Evolutionary conservation across 2,113 vertebrate genomes (phyloP).

Genomic region (Notothenia coriiceps): DNA sequence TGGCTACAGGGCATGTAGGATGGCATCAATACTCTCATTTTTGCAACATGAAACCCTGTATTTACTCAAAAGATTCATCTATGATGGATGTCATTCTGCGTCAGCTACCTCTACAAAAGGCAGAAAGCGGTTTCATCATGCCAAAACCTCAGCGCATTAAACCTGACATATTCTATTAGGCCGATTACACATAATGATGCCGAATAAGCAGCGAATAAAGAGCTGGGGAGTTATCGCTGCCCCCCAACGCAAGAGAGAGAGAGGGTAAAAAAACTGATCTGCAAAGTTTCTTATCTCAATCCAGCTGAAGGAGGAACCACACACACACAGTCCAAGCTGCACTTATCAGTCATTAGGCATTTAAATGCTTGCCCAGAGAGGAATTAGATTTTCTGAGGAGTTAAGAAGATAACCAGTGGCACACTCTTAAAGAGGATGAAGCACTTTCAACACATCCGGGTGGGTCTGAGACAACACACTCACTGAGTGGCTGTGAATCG

Average conservation of each 20-base stretch:
- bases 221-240: slow-evolving; percentile 51
- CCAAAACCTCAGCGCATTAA: slow-evolving; percentile 43
- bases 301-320: slow-evolving; percentile 73
- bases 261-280: slow-evolving; percentile 4
- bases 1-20: slow-evolving; percentile 60
- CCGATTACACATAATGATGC: slow-evolving; percentile 65
- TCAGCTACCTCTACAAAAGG: slow-evolving; percentile 37
- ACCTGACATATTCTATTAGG: slow-evolving; percentile 64
- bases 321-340: slow-evolving; percentile 69
- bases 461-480: slow-evolving; percentile 37
- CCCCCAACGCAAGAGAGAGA: slow-evolving; percentile 25
- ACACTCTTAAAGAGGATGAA: slow-evolving; percentile 45
- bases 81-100: slow-evolving; percentile 52
- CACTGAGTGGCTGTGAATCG: slow-evolving; percentile 9
- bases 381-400: slow-evolving; percentile 73
- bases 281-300: slow-evolving; percentile 72
- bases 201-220: slow-evolving; percentile 62
- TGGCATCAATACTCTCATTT: slow-evolving; percentile 69
- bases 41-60: slow-evolving; percentile 65
- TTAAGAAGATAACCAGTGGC: slow-evolving; percentile 74
- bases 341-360: slow-evolving; percentile 81
- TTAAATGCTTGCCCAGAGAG: slow-evolving; percentile 80
- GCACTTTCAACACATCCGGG: slow-evolving; percentile 48
- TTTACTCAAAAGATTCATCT: slow-evolving; percentile 61
- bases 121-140: slow-evolving; percentile 28